Evolutionary conservation across 2,888 invertebrate species (phyloP).

Genomic region (Polietes domitor): DNA sequence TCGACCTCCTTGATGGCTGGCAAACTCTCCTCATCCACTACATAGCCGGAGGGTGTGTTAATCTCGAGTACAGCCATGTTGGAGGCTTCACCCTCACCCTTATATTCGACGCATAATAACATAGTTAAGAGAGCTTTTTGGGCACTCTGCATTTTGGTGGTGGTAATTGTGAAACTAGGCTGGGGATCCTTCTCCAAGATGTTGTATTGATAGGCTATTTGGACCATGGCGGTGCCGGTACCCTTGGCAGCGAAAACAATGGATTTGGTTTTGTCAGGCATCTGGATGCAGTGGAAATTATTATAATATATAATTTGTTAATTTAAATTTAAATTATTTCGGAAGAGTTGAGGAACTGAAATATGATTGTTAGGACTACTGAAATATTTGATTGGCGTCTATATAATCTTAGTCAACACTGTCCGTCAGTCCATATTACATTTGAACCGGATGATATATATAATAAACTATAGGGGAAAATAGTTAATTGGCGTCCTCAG

Average conservation of each 20-base stretch:
- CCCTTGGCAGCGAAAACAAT: slow-evolving; percentile 90
- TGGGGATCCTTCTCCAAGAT: slow-evolving; percentile 93
- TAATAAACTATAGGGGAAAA: too few relatives aligned
- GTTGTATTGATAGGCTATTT: slow-evolving; percentile 90
- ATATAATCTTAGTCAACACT: too few relatives aligned
- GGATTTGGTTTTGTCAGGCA: slow-evolving; percentile 81
- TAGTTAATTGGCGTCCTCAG: too few relatives aligned
- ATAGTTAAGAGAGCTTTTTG: slow-evolving; percentile 86
- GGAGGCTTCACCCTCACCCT: slow-evolving; percentile 82
- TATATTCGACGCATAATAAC: slow-evolving; percentile 89
- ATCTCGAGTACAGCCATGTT: slow-evolving; percentile 97
- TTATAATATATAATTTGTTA: too few relatives aligned
- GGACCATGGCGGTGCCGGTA: slow-evolving; percentile 89
- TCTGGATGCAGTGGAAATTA: too few relatives aligned
- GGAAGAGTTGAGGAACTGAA: too few relatives aligned
- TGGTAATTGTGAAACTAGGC: slow-evolving; percentile 92
- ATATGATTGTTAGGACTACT: too few relatives aligned
- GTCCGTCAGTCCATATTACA: too few relatives aligned
- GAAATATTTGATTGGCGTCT: too few relatives aligned
- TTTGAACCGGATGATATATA: too few relatives aligned
- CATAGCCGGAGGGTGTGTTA: slow-evolving; percentile 93
- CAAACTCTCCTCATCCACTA: slow-evolving; percentile 89
- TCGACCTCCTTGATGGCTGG: slow-evolving; percentile 83
- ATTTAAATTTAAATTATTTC: too few relatives aligned
- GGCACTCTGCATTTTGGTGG: slow-evolving; percentile 89